Evolutionary conservation across 2,888 invertebrate species (phyloP), one percentile per base, ranked within the genome.

Genomic region (Camptogramma bilineatum): DNA sequence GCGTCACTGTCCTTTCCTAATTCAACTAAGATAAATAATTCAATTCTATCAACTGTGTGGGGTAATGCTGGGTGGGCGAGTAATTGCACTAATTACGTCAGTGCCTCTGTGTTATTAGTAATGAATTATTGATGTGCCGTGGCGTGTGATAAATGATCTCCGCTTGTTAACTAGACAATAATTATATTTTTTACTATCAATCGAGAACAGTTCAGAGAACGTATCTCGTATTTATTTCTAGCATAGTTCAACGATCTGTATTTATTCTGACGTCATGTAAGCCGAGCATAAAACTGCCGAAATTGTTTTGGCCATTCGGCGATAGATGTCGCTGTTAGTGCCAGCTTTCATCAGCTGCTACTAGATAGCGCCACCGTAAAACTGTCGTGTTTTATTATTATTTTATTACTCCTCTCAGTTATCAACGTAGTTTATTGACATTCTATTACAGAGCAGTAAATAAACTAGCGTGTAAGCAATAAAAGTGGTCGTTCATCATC

Each of bases 31-130:
- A 88, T 90, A 89, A 87, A 90, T 90, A 87, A 88, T 89, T 88
- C 86, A 85, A 87, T 87, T 70, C 62, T 85, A 84, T 77, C 75
- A 75, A 75, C 77, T 71, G 74, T 76, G 76, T 77, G 79, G 80
- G 79, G 77, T 76, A 84, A 81, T 81, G 74, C 83, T 89, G 90
- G 91, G 92, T 90, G 91, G 92, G 81, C 92, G 78, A 77, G 81
- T 90, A 88, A 91, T 90, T 90, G 89, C 86, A 81, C 87, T 91
- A 91, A 91, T 91, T 90, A 91, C 85, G 85, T 88, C 91, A 88
- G 84, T 86, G 83, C 84, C 82, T 82, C 85, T 82, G 80, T 85
- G 83, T 85, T 87, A 89, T 87, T 87, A 86, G 81, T 79, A 80
- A 91, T 91, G 90, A 92, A 90, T 91, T 90, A 90, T 91, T 89